Base-by-base conservation (phyloP, 2,888 invertebrate genomes). In the Arrhopalites spinosus region DNA sequence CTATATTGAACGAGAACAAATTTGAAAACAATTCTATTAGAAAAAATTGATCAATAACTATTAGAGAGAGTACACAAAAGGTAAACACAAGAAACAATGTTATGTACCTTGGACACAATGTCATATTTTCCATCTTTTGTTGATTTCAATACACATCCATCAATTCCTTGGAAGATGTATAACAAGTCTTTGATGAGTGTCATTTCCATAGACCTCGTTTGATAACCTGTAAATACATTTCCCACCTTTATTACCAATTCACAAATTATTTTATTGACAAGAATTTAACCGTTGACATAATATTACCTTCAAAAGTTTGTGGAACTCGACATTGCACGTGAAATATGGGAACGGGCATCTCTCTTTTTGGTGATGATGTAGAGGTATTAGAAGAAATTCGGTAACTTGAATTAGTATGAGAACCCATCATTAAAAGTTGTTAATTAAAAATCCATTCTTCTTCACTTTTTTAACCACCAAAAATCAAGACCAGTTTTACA, bases 141-240 rank as follows among this genome's bases (percentile, higher is more conserved):
- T 83, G 90, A 89, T 79, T 90, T 90, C 27, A 93, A 86, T 83
- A 90, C 88, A 83, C 90, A 91, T 25, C 94, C 92, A 83, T 93
- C 92, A 77, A 97, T 93, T 2, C 97, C 97, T 84, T 95, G 94
- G 79, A 96, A 92, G 0, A 92, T 91, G 84, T 93, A 92, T 68
- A 97, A 90, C 15, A 95, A 89, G 83, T 94, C 95, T 83, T 86
- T 84, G 27, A 88, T 82, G 53, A 88, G 81, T 17, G 84, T 85
- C 25, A 81, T 78, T 78, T 85, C 84, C 47, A 47, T 27, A 5
- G 45, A 36, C 29, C 69, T 68, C 2, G 74, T 69, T 20, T 74
- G 69, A 61, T 73, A 73, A 30, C 73, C 73, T 73, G 66, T 25
- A 5, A 8, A 63, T n/a, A 61, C 17, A 25, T 11, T 20, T 5